A percentile compares a stretch with the other conserved stretches of the same genome.
These are phyloP conservation scores for Archips crataeganus DNA, from an alignment of 2,888 invertebrate species.

Conservation along the genomic window DNA sequence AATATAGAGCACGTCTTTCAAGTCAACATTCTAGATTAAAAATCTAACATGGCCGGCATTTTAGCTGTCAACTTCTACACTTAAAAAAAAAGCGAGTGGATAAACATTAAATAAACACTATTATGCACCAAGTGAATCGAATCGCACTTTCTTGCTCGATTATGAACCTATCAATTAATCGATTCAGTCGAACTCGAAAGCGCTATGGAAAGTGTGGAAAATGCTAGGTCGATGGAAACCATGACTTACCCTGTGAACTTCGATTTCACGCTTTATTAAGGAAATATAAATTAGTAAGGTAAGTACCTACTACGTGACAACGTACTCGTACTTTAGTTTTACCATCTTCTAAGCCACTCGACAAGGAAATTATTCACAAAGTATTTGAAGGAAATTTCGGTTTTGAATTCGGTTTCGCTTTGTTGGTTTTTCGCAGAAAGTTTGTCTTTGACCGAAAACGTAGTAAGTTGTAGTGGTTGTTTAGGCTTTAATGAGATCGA, in stretches of 20 bases:
- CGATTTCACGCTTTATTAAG: conserved; percentile 32
- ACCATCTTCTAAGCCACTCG: not conserved
- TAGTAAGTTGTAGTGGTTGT: too few relatives aligned
- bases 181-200: conserved; percentile 43
- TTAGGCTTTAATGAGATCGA: too few relatives aligned
- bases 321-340: not conserved
- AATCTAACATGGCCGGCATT: not conserved
- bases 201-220: conserved; percentile 47
- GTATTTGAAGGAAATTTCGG: too few relatives aligned
- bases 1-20: not conserved
- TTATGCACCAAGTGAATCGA: conserved; percentile 32
- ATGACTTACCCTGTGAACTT: conserved; percentile 32
- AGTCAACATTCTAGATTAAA: not conserved
- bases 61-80: not conserved
- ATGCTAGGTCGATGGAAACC: conserved; percentile 30
- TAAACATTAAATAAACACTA: conserved; percentile 20
- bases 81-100: not conserved
- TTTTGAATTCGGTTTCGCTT: too few relatives aligned
- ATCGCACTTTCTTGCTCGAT: conserved; percentile 45
- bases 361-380: not conserved
- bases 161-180: conserved; percentile 41
- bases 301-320: not conserved
- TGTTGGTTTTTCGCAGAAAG: too few relatives aligned
- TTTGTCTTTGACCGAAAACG: too few relatives aligned
- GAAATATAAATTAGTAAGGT: conserved; percentile 8